Evolutionary conservation across 2,797 vertebrate genomes (phyloP).

Genomic region (Tauraco hartlaubi): DNA sequence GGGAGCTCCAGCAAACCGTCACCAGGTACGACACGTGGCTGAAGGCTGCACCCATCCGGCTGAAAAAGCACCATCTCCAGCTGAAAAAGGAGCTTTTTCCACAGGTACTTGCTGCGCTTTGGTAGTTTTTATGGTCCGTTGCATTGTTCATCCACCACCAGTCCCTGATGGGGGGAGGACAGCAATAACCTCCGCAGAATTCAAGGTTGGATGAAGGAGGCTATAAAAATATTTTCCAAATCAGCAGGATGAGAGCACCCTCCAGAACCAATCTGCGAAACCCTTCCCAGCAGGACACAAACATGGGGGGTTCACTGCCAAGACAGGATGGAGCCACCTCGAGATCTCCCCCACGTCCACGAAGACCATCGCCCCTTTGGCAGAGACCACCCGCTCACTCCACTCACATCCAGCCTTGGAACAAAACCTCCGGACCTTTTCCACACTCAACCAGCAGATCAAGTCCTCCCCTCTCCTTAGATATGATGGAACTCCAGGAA

Average conservation of each 20-base stretch:
- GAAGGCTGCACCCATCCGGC: background rate
- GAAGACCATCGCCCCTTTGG: fast-evolving
- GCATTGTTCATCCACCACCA: fast-evolving
- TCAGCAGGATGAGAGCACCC: background rate
- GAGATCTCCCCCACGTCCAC: background rate
- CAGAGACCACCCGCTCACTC: background rate
- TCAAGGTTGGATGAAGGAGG: background rate
- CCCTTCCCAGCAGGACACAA: background rate
- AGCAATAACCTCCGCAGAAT: background rate
- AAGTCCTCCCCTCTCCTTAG: background rate
- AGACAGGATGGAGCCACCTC: background rate
- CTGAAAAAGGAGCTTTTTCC: background rate
- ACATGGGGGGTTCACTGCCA: background rate
- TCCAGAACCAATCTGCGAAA: background rate
- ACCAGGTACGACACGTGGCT: background rate
- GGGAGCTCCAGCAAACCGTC: background rate
- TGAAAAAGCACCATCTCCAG: background rate
- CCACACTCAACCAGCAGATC: background rate
- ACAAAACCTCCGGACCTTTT: background rate
- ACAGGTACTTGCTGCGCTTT: background rate
- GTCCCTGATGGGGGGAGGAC: background rate
- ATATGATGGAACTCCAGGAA: background rate
- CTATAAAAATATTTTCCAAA: background rate
- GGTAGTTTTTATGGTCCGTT: background rate
- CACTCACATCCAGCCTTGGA: background rate